These are phyloP conservation scores for Drosophila barbarae DNA, from an alignment of 2,888 invertebrate species.

Conservation along the genomic window DNA sequence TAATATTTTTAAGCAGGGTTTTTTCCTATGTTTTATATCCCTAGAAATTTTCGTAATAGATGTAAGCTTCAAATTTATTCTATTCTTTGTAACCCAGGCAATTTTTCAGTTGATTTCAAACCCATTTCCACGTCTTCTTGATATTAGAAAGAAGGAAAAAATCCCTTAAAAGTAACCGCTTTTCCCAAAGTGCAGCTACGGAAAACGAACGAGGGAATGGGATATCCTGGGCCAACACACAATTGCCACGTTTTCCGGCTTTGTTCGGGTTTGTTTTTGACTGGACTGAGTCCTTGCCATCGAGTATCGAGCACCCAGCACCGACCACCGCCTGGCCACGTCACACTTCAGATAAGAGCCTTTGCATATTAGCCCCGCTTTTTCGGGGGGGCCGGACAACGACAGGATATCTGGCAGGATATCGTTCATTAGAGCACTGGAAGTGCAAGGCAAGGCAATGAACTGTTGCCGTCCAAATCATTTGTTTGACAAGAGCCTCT, in stretches of 20 bases:
- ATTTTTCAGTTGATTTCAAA: neutral
- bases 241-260: slow-evolving; percentile 54
- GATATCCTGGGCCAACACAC: slow-evolving; percentile 24
- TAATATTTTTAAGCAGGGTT: neutral
- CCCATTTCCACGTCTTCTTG: neutral
- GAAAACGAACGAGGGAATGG: neutral
- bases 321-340: slow-evolving; percentile 18
- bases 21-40: neutral
- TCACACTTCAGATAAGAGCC: slow-evolving; percentile 38
- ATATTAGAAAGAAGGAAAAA: neutral
- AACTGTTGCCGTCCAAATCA: slow-evolving; percentile 35
- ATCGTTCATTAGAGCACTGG: slow-evolving; percentile 53
- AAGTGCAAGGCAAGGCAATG: slow-evolving; percentile 29
- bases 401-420: slow-evolving; percentile 52
- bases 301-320: slow-evolving; percentile 4
- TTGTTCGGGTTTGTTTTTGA: slow-evolving; percentile 39
- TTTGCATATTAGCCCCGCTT: slow-evolving; percentile 42
- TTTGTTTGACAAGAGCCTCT: slow-evolving; percentile 26
- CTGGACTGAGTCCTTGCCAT: slow-evolving; percentile 16
- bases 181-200: neutral
- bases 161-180: neutral
- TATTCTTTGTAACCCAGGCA: fast-evolving
- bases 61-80: neutral
- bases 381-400: slow-evolving; percentile 13
- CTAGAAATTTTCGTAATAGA: neutral